Evolutionary conservation across 2,113 vertebrate species (phyloP), one percentile per base, ranked within the genome.

Genomic region (Pandion haliaetus): DNA sequence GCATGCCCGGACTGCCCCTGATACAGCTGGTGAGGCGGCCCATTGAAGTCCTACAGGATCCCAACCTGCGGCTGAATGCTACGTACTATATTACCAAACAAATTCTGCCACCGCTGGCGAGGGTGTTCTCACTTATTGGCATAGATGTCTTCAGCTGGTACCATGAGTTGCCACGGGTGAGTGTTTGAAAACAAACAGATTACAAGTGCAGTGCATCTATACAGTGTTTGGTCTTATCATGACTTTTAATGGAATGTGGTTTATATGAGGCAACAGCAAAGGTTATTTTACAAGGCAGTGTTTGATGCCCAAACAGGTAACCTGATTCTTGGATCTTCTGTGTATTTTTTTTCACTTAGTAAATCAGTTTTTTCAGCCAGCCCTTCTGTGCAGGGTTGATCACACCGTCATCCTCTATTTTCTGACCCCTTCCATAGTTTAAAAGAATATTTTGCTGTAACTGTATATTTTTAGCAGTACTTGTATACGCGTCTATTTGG

Each of bases 41-140:
- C 40, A 49, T 98, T 16, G 99, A 99, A 47, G 98, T 99, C 50
- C 98, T 99, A 55, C 99, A 99, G 97, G 99, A 99, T 88, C 97
- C 99, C 38, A 95, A 90, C 82, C 98, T 99, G 76, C 98, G 99
- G 79, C 98, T 99, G 95, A 99, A 99, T 18, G 98, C 99, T 71
- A 98, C 98, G 5, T 99, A 99, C 97, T 99, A 99, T 78, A 99
- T 99, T 93, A 99, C 98, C 97, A 99, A 99, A 95, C 99, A 99
- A 91, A 99, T 99, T 81, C 98, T 99, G 94, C 99, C 99, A 5
- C 99, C 99, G 0, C 97, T 99, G 71, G 98, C 98, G 32, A 98
- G 99, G 82, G 97, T 99, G 42, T 99, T 99, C 97, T 99, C 99
- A 8, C 98, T 99, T 38, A 99, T 99, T 49, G 99, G 99, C 20